Percentiles rank a stretch among this genome's conserved stretches.
phyloP scores from a whole-genome alignment of 1,140 invertebrate species.

The Pseudomyrmex dendroicus region DNA sequence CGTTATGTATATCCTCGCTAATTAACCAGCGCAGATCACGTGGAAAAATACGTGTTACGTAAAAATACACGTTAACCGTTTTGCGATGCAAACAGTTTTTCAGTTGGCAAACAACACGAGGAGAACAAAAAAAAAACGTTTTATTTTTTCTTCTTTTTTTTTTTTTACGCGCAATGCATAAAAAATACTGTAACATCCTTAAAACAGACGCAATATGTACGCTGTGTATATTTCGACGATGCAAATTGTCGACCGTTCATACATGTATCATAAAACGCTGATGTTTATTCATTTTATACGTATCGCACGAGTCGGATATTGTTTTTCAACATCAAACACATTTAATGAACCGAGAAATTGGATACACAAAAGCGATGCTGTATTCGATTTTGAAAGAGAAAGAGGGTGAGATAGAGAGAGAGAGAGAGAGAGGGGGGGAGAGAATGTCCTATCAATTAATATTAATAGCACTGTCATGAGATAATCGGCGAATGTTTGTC shows the following conservation, averaged over 20 bases:
- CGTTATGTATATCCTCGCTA: too few species aligned
- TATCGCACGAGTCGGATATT: slow-evolving; percentile 33
- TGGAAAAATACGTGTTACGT: neutral
- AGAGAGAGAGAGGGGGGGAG: neutral
- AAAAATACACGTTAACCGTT: neutral
- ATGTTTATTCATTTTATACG: slow-evolving; percentile 47
- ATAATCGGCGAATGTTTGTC: slow-evolving; percentile 38
- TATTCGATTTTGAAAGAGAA: neutral
- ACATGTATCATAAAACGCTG: slow-evolving; percentile 17
- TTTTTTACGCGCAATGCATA: neutral
- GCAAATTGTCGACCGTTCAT: slow-evolving; percentile 10
- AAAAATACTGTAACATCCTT: slow-evolving; percentile 6
- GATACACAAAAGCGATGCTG: neutral
- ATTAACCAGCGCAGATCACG: too few species aligned
- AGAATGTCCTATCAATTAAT: slow-evolving; percentile 27
- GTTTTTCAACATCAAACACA: slow-evolving; percentile 36
- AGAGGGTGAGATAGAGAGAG: too few species aligned
- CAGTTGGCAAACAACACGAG: neutral
- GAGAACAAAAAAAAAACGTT: neutral
- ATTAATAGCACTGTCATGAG: slow-evolving; percentile 26
- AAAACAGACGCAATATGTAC: slow-evolving; percentile 16
- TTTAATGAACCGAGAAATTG: slow-evolving; percentile 44
- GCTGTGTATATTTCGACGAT: slow-evolving; percentile 12
- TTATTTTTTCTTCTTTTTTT: neutral
- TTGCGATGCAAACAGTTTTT: neutral